These are phyloP conservation scores for Pachycephus smyrnensis DNA, from an alignment of 2,888 invertebrate species.

Conservation along the genomic window DNA sequence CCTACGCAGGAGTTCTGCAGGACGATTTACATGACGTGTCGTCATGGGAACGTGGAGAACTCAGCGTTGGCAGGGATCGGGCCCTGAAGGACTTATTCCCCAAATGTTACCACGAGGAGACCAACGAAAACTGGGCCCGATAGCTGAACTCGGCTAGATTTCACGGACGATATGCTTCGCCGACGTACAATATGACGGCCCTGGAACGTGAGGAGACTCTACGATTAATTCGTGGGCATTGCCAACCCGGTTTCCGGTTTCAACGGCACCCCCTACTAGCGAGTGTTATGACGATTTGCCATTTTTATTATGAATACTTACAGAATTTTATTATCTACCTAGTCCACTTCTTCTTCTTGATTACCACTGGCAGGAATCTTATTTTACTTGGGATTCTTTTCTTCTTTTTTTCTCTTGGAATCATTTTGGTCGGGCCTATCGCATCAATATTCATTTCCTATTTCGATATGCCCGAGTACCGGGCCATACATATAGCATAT, in stretches of 20 bases:
- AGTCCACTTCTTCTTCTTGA: background rate
- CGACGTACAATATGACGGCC: conserved; percentile 35
- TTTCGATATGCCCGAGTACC: conserved; percentile 24
- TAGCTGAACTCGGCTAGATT: conserved; percentile 34
- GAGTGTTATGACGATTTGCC: background rate
- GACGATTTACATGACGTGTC: conserved; percentile 18
- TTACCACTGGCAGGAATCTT: background rate
- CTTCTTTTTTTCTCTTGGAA: background rate
- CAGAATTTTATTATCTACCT: background rate
- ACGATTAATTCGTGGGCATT: conserved; percentile 34
- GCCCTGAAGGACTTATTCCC: background rate
- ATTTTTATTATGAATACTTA: background rate
- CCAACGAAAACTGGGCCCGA: conserved; percentile 27
- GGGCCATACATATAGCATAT: conserved; percentile 15
- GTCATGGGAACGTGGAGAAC: conserved; percentile 6
- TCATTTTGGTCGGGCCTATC: conserved; percentile 10
- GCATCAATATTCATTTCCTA: conserved; percentile 26
- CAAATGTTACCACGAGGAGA: background rate
- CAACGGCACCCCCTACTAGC: conserved; percentile 11
- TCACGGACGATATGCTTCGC: conserved; percentile 17
- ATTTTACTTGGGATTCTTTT: background rate
- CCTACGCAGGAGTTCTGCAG: conserved; percentile 15
- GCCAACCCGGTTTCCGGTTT: conserved; percentile 45
- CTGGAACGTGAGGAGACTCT: conserved; percentile 49
- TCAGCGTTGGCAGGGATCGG: conserved; percentile 9